Evolutionary conservation across 2,888 invertebrate genomes (phyloP), one percentile per base, ranked within the genome.

Genomic region (Strigamia transsilvanica): DNA sequence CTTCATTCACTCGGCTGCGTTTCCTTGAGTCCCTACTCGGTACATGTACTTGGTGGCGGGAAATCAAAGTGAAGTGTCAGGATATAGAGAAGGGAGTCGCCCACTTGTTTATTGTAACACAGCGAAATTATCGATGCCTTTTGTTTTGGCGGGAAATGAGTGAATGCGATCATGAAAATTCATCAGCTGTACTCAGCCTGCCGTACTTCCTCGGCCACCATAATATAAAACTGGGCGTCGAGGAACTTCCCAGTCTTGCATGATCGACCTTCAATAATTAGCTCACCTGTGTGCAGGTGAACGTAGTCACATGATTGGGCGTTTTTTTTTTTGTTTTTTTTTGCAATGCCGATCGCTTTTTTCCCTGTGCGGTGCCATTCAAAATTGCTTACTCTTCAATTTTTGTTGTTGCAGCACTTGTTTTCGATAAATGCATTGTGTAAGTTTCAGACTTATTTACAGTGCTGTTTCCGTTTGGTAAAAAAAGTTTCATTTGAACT

Each of bases 261-360:
- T 66, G 66, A 66, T 66, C 66, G 66, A 66, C 66, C 66, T 66
- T 66, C 66, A 66, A 66, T 66, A 66, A 66, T 66, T 66, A 66
- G 66, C 66, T 66, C 66, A 66, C 66, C 66, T 66, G 66, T 66
- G 66, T 23, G 66, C 66, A 66, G 66, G 66, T 66, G 66, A 66
- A 66, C 66, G 15, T 27, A 66, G 23, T 66, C 66, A 23, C 66
- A 66, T 66, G 66, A 66, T 66, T 66, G 66, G 66, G 66, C 66
- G 66, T 23, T 10, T 51, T 51, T n/a, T 51, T 51, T 18, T n/a
- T 12, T 46, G 15, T 23, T 27, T 66, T 15, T 66, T 66, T 61
- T 10, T 61, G 61, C 61, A 15, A 3, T 18, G n/a, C 61, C 23
- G 61, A 21, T 15, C 61, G 46, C 15, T 61, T 18, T 61, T 66